These are phyloP conservation scores for Enteromius thamalakanensis DNA, from an alignment of 2,797 vertebrate species.

Conservation along the genomic window DNA sequence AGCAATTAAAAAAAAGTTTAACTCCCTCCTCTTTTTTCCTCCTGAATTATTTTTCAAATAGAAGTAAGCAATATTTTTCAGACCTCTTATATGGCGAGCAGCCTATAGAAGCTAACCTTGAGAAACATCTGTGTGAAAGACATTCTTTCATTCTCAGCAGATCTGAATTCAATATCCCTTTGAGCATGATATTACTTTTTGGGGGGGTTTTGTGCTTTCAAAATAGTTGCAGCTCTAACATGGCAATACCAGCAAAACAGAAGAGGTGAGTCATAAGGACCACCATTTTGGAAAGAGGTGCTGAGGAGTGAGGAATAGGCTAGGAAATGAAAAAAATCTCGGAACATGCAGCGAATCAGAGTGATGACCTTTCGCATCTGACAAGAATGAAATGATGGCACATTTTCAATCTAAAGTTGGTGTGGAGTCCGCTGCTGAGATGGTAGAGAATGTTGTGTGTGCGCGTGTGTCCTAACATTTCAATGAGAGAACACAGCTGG, in stretches of 20 bases:
- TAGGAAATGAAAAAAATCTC: constrained; percentile 41
- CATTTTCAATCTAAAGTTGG: constrained; percentile 28
- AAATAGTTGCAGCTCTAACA: constrained; percentile 40
- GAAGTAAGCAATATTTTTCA: not conserved
- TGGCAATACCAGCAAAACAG: constrained; percentile 35
- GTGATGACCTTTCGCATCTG: constrained; percentile 45
- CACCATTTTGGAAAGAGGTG: constrained; percentile 43
- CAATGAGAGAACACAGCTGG: constrained; percentile 32
- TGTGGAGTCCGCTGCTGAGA: constrained; percentile 31
- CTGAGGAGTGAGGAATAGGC: constrained; percentile 23
- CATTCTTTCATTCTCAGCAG: constrained; percentile 26
- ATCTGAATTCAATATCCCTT: constrained; percentile 35
- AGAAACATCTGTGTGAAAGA: not conserved
- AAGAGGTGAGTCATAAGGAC: constrained; percentile 30
- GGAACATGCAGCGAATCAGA: constrained; percentile 46
- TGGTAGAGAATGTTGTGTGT: constrained; percentile 6
- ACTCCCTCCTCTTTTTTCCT: not conserved
- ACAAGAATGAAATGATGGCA: constrained; percentile 43
- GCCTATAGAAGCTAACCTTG: not conserved
- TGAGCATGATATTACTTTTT: constrained; percentile 39
- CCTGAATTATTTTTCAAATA: not conserved
- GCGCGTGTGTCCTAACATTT: constrained; percentile 42
- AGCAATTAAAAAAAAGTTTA: not conserved
- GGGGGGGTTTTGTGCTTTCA: constrained; percentile 25
- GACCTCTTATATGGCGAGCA: not conserved